Percentiles rank a stretch among this genome's conserved stretches.
Conservation (phyloP, 2,797 vertebrate species). For the Manis javanica region DNA sequence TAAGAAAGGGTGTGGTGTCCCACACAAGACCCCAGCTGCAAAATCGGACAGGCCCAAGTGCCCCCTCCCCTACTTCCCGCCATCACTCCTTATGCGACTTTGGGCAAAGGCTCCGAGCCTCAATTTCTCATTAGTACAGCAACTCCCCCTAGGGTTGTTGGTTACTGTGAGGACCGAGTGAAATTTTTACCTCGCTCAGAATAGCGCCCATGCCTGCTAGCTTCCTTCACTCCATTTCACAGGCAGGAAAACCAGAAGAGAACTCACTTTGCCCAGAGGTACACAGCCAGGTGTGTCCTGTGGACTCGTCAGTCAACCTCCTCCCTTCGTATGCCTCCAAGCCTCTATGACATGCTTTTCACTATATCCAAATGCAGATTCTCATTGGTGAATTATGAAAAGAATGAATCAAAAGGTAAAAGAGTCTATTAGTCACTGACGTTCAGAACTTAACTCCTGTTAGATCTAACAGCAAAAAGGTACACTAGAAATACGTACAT, state of each 20-base stretch:
- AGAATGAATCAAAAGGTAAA: neutral
- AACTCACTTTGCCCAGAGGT: neutral
- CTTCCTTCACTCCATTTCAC: neutral
- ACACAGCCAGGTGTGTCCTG: neutral
- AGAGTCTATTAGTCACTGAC: neutral
- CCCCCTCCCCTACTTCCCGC: no score
- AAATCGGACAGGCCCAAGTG: neutral
- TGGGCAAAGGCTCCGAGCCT: neutral
- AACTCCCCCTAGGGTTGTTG: neutral
- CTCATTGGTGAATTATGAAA: neutral
- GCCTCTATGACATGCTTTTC: neutral
- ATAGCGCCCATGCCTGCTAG: neutral
- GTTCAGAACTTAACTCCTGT: neutral
- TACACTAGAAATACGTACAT: neutral
- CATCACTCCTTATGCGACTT: neutral
- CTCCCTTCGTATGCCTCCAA: neutral
- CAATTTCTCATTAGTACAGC: neutral
- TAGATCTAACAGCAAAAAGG: neutral
- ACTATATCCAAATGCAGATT: neutral
- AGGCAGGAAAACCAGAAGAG: neutral
- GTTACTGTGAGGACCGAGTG: neutral
- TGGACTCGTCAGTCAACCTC: neutral
- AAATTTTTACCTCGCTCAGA: neutral
- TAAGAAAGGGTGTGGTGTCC: accelerated
- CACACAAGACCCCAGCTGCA: neutral